A percentile compares a stretch with the other conserved stretches of the same genome.
Conservation (phyloP, 1,140 invertebrate genomes). For the Panagrolaimus sp. region DNA sequence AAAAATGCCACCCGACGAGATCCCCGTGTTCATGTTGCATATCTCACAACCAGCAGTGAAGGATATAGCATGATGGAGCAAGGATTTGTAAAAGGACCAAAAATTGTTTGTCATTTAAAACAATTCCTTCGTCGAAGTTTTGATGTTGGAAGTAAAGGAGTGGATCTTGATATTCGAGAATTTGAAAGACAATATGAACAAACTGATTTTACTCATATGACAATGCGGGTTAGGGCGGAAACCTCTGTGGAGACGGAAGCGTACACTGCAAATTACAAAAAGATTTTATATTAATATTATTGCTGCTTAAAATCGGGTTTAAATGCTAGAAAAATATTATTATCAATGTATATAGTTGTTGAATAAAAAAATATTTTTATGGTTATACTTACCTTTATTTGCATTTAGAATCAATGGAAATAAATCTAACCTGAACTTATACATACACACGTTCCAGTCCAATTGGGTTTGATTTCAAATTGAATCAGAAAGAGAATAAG, state of each 20-base stretch:
- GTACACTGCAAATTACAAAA: conserved; percentile 51
- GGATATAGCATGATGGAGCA: conserved; percentile 60
- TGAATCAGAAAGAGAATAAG: no score
- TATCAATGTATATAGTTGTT: not conserved
- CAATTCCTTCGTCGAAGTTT: conserved; percentile 57
- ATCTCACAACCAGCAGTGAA: conserved; percentile 56
- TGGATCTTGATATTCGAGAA: conserved; percentile 54
- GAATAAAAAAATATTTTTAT: not conserved
- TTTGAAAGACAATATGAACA: conserved; percentile 57
- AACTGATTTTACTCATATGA: conserved; percentile 52
- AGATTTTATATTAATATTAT: conserved; percentile 25
- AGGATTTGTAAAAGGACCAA: conserved; percentile 53
- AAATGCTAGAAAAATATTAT: not conserved
- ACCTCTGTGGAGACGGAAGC: conserved; percentile 52
- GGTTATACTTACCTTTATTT: no score
- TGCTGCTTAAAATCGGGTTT: not conserved
- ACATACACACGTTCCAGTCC: no score
- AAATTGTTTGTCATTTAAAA: conserved; percentile 58
- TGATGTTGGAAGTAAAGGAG: conserved; percentile 50
- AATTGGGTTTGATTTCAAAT: no score
- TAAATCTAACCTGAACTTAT: no score
- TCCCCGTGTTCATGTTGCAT: conserved; percentile 58
- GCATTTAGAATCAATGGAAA: no score
- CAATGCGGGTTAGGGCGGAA: conserved; percentile 52
- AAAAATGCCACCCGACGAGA: conserved; percentile 57